Conservation (phyloP, 2,113 vertebrate species). For the Tetraodon nigroviridis region DNA sequence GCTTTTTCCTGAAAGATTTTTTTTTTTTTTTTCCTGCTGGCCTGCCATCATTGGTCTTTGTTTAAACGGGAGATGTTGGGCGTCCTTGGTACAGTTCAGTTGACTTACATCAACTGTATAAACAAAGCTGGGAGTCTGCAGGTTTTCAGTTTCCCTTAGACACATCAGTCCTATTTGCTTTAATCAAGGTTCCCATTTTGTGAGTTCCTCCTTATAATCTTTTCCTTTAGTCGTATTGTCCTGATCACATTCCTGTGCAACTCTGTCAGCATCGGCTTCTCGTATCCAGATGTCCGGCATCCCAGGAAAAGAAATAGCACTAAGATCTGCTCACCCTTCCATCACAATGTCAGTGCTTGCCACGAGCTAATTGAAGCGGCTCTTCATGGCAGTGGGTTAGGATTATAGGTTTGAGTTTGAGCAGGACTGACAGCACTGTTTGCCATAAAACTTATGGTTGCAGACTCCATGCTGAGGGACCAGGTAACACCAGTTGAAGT, state of each 20-base stretch:
- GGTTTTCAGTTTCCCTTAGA: slow-evolving; percentile 43
- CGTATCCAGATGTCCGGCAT: slow-evolving; percentile 66
- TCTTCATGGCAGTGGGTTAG: slow-evolving; percentile 27
- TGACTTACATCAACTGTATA: slow-evolving; percentile 32
- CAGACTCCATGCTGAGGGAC: slow-evolving; percentile 83
- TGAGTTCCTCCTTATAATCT: slow-evolving; percentile 35
- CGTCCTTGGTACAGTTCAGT: slow-evolving; percentile 37
- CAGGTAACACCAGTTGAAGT: slow-evolving; percentile 82
- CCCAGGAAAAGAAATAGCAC: slow-evolving; percentile 41
- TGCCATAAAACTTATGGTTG: slow-evolving; percentile 81
- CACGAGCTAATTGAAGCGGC: slow-evolving; percentile 39
- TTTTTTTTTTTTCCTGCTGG: slow-evolving; percentile 13
- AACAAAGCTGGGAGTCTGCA: slow-evolving; percentile 48
- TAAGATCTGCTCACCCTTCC: slow-evolving; percentile 31
- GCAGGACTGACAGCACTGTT: slow-evolving; percentile 84
- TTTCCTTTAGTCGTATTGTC: slow-evolving; percentile 36
- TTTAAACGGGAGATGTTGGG: slow-evolving; percentile 30
- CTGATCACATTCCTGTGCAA: slow-evolving; percentile 44
- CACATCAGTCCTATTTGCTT: slow-evolving; percentile 31
- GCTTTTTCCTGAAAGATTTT: slow-evolving; percentile 18
- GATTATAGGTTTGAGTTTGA: slow-evolving; percentile 78
- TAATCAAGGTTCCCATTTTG: slow-evolving; percentile 34
- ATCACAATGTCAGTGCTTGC: slow-evolving; percentile 43
- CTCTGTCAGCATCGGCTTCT: slow-evolving; percentile 42
- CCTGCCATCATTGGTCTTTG: slow-evolving; percentile 24